Conservation (phyloP, 2,113 vertebrate species). For the Bubo blakistoni region DNA sequence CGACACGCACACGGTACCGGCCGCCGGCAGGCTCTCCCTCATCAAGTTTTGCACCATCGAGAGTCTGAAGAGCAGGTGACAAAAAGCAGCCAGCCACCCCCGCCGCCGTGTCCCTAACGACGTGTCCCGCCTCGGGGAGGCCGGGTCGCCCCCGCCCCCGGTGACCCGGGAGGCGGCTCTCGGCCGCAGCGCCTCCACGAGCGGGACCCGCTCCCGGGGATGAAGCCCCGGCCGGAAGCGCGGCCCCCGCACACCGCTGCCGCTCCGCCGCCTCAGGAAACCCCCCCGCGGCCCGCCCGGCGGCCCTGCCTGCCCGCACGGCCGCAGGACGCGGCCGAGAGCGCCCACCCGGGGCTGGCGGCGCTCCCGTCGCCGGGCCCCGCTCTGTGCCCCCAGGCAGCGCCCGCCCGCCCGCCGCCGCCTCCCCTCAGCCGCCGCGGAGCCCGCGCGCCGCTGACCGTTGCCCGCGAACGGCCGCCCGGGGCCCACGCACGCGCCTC, state of each 20-base stretch:
- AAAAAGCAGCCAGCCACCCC: neutral
- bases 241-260: neutral
- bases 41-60: neutral
- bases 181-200: accelerated
- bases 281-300: neutral
- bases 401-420: neutral
- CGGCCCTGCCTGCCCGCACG: neutral
- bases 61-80: neutral
- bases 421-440: neutral
- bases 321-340: too few species aligned
- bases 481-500: neutral
- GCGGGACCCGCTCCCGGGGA: neutral
- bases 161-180: neutral
- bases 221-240: neutral
- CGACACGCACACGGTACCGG: too few species aligned
- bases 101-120: neutral
- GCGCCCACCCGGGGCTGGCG: too few species aligned
- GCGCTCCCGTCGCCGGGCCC: neutral
- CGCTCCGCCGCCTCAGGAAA: neutral
- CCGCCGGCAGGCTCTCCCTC: neutral
- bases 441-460: neutral
- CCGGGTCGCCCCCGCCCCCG: neutral
- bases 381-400: neutral
- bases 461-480: neutral
- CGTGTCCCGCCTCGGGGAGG: neutral